Base-by-base conservation (phyloP, 2,113 vertebrate genomes). In the Ptilonorhynchus violaceus region DNA sequence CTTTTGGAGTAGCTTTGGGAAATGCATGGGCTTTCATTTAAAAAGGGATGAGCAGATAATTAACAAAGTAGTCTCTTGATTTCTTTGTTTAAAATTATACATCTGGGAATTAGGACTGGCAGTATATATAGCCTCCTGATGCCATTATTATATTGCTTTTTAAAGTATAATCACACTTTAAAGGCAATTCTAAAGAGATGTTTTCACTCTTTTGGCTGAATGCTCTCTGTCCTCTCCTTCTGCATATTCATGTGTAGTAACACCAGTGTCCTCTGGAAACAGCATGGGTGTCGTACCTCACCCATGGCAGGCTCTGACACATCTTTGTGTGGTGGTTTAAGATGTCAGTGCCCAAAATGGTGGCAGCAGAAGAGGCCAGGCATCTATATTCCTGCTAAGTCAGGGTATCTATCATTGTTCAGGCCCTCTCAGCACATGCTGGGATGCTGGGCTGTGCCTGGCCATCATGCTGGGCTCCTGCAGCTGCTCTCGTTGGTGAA, bases 371-470 rank as follows among this genome's bases (percentile, higher is more conserved):
- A 78, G 30, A 79, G 23, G 44, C 37, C 35, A 70, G 50, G 16
- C 30, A 63, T 7, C 6, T 0, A 0, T 30, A 35, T 88, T 21
- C 39, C 58, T 63, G 28, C 31, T 78, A 31, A 50, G 4, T 50
- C 41, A 52, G 49, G 25, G 8, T 44, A 21, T 58, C 37, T 47
- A 0, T 60, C 62, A 5, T 28, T 49, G 55, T 69, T 87, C 15
- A 58, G 70, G 42, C 22, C 11, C 9, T 23, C 23, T 39, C 50
- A 77, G 46, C 37, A 21, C 15, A 27, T 0, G 0, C 27, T 55
- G 46, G 41, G 77, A 8, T 62, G 59, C 20, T 69, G 42, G 3
- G n/a, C 31, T 60, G 55, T 77, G 39, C 24, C 74, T 10, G 22
- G 15, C 31, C 7, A 1, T 68, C 2, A 1, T 62, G 42, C 37